These are phyloP conservation scores for Bombylius major DNA, from an alignment of 2,888 invertebrate genomes.

Conservation along the genomic window DNA sequence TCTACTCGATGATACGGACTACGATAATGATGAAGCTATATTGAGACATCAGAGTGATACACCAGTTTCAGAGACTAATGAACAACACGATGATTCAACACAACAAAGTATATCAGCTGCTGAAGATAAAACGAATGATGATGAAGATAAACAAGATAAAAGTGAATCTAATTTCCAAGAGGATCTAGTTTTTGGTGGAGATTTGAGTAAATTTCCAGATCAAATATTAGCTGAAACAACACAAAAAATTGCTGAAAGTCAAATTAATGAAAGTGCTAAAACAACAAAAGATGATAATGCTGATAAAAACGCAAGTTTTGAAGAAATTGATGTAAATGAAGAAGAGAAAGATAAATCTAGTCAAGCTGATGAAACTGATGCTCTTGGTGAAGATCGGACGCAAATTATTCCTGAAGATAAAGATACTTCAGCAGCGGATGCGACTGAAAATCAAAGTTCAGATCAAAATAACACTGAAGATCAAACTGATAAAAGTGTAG, in stretches of 20 bases:
- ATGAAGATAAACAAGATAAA: background rate
- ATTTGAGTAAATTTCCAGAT: conserved; percentile 7
- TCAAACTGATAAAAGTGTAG: background rate
- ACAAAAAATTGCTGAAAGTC: background rate
- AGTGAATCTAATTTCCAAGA: background rate
- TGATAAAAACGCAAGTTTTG: background rate
- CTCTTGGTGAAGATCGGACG: conserved; percentile 23
- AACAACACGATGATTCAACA: background rate
- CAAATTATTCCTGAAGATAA: background rate
- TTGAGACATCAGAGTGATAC: background rate
- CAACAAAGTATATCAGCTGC: no score
- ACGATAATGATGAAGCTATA: background rate
- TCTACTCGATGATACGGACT: background rate
- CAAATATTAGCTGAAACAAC: conserved; percentile 4
- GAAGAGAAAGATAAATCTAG: background rate
- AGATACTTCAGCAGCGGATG: background rate
- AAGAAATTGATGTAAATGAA: background rate
- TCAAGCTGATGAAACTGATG: conserved; percentile 22
- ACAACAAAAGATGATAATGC: conserved; percentile 17
- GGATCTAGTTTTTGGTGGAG: conserved; percentile 12
- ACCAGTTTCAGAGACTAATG: background rate
- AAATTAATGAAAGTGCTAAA: conserved; percentile 6
- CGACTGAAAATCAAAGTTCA: no score
- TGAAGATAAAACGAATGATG: background rate
- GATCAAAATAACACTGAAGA: background rate